These are phyloP conservation scores for Psittacula derbiana DNA, from an alignment of 2,797 vertebrate genomes.

Conservation along the genomic window DNA sequence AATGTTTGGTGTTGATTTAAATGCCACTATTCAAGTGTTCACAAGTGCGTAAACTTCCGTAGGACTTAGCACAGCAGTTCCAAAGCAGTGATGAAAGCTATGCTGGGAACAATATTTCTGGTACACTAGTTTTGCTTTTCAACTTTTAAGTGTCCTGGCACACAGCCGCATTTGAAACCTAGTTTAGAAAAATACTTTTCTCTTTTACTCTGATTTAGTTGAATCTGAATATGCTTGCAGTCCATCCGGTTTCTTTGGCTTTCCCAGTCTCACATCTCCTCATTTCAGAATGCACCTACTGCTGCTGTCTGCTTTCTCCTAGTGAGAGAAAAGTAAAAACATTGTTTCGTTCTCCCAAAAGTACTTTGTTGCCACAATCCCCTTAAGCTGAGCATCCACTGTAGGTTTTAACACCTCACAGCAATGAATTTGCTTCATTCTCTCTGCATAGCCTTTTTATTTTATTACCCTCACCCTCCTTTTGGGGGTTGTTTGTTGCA, in stretches of 20 bases:
- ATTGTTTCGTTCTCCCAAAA: neutral
- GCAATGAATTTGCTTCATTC: neutral
- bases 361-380: neutral
- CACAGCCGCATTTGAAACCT: neutral
- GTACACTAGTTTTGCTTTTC: neutral
- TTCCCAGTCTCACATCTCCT: neutral
- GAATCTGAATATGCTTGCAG: neutral
- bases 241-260: neutral
- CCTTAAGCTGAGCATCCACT: neutral
- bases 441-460: neutral
- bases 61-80: neutral
- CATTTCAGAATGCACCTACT: neutral
- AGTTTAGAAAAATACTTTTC: neutral
- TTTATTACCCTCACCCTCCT: neutral
- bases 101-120: neutral
- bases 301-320: neutral
- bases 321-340: neutral
- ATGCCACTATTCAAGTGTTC: neutral
- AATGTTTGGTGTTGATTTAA: neutral
- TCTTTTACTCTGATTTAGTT: neutral
- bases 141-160: neutral
- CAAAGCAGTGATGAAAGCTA: neutral
- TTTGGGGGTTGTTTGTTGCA: accelerated
- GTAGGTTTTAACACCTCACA: neutral
- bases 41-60: neutral